Evolutionary conservation across 2,888 invertebrate genomes (phyloP), one percentile per base, ranked within the genome.

Genomic region (Clusia tigrina): DNA sequence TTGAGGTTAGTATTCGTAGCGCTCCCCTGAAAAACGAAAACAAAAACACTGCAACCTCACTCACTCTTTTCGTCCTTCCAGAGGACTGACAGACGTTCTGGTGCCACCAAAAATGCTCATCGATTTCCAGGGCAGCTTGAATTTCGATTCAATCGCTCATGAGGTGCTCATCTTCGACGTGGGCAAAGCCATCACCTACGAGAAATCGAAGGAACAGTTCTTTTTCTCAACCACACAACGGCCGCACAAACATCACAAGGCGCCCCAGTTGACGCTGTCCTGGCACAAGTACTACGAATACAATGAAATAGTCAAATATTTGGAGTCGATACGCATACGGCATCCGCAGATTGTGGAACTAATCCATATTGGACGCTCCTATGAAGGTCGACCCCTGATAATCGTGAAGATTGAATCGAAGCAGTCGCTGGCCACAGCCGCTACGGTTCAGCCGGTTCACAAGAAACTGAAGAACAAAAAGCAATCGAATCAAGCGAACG

Each of bases 221-320:
- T 86, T 73, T 5, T 68, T 72, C 15, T 72, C 78, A 2, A 74
- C 73, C 1, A 57, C 65, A 5, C 65, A 69, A 18, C 63, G 65
- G 18, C 62, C 62, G n/a, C 32, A 62, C 0, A 51, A 55, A 6
- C 61, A 65, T n/a, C 55, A 62, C 2, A 24, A 60, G 10, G 2
- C 58, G 48, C 46, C 55, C 1, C 37, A 32, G 17, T 52, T 25
- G 18, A 85, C 89, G 2, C 75, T 81, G 87, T 90, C 90, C 1
- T 91, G 91, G 91, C 86, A 88, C 58, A 86, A 89, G 53, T 92
- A 91, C 74, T 90, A 91, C 74, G 86, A 89, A 58, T 89, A 89
- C 73, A 87, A 88, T 74, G 91, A 91, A 67, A 91, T 91, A 37
- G 78, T 89, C 37, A 87, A 87, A 25, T 91, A 90, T 78, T 78